A percentile compares a stretch with the other conserved stretches of the same genome.
These are phyloP conservation scores for Oryzias celebensis DNA, from an alignment of 2,113 vertebrate species.

Conservation along the genomic window DNA sequence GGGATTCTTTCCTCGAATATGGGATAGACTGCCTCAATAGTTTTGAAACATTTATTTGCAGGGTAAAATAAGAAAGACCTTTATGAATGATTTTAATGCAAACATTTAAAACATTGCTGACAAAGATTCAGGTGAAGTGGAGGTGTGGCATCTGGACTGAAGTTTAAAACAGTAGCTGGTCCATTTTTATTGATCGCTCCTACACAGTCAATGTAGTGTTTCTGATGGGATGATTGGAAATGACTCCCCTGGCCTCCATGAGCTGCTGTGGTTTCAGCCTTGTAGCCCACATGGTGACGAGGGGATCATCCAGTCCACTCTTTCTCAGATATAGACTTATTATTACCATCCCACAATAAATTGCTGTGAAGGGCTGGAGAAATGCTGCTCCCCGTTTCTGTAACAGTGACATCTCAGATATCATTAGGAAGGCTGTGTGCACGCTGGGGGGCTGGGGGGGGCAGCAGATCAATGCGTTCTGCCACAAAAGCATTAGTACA, in stretches of 20 bases:
- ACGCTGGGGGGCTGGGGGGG: constrained; percentile 45
- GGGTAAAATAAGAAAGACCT: too few relatives aligned
- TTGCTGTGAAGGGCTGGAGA: constrained; percentile 70
- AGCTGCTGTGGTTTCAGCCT: constrained; percentile 70
- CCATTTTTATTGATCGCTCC: constrained; percentile 25
- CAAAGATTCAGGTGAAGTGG: too few relatives aligned
- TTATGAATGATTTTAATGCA: too few relatives aligned
- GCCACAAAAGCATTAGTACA: constrained; percentile 82
- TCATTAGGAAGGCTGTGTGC: constrained; percentile 80
- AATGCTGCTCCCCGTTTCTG: constrained; percentile 62
- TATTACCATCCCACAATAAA: constrained; percentile 84
- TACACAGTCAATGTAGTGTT: constrained; percentile 48
- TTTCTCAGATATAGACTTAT: constrained; percentile 76
- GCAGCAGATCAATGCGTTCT: constrained; percentile 85
- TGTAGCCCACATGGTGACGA: constrained; percentile 64
- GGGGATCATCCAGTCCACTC: constrained; percentile 58
- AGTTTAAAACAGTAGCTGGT: constrained; percentile 5
- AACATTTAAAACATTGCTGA: too few relatives aligned
- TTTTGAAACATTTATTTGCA: too few relatives aligned
- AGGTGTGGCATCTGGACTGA: too few relatives aligned
- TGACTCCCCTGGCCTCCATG: constrained; percentile 56
- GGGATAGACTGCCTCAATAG: too few relatives aligned
- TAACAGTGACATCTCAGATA: constrained; percentile 84
- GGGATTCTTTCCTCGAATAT: too few relatives aligned
- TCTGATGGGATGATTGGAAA: constrained; percentile 57